Percentiles rank a stretch among this genome's conserved stretches.
These are phyloP conservation scores for Acestrorhynchus altus DNA, from an alignment of 2,797 vertebrate genomes.

Conservation along the genomic window DNA sequence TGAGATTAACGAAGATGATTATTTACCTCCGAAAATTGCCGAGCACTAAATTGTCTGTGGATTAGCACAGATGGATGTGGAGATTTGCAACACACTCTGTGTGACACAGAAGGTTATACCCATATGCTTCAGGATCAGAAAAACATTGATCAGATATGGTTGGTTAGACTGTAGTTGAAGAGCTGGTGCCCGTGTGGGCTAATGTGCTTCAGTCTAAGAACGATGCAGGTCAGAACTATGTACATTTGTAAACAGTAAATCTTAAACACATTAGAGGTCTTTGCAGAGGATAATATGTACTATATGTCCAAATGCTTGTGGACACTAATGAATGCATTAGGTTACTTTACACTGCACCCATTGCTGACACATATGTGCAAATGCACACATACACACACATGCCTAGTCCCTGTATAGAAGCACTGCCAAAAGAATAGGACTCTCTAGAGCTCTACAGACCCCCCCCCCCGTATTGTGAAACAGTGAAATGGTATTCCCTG, in stretches of 20 bases:
- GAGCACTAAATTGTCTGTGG: background rate
- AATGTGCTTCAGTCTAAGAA: background rate
- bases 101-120: background rate
- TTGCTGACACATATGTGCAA: too few relatives aligned
- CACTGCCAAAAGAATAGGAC: too few relatives aligned
- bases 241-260: background rate
- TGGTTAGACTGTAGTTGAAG: background rate
- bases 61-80: background rate
- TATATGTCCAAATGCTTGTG: background rate
- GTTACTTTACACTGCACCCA: too few relatives aligned
- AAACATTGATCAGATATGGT: background rate
- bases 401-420: too few relatives aligned
- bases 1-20: constrained; percentile 4
- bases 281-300: background rate
- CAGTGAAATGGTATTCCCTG: too few relatives aligned
- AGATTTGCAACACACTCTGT: background rate
- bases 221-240: background rate
- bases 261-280: background rate
- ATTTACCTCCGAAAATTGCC: constrained; percentile 8
- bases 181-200: background rate
- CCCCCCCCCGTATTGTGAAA: too few relatives aligned
- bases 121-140: background rate
- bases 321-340: too few relatives aligned
- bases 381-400: too few relatives aligned
- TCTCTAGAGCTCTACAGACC: too few relatives aligned